phyloP scores from a whole-genome alignment of 2,113 vertebrate genomes.

The Gallinago paraguaiae region DNA sequence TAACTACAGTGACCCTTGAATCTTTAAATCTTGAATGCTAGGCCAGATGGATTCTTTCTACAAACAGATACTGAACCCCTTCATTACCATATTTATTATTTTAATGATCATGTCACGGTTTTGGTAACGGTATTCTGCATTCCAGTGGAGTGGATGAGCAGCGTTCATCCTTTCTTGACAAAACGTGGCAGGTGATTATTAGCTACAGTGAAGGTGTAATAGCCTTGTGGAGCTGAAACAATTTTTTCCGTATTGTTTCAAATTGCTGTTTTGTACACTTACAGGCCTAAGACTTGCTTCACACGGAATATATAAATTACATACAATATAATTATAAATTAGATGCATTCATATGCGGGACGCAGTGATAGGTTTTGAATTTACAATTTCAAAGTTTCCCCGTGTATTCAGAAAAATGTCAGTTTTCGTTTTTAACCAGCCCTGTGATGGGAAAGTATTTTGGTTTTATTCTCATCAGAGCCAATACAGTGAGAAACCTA shows the following conservation, averaged over 20 bases:
- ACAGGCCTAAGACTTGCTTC: slow-evolving; percentile 60
- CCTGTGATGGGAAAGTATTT: slow-evolving; percentile 48
- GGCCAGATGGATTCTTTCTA: slow-evolving; percentile 61
- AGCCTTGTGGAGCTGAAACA: slow-evolving; percentile 52
- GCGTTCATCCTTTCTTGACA: slow-evolving; percentile 58
- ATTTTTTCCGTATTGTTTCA: slow-evolving; percentile 51
- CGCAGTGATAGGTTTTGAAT: slow-evolving; percentile 37
- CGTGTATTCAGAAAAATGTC: slow-evolving; percentile 62
- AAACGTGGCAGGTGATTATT: slow-evolving; percentile 40
- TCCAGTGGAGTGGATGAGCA: slow-evolving; percentile 63
- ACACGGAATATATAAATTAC: slow-evolving; percentile 39
- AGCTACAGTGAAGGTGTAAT: slow-evolving; percentile 37
- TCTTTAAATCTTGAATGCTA: slow-evolving; percentile 66
- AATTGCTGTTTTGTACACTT: slow-evolving; percentile 34
- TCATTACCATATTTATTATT: slow-evolving; percentile 56
- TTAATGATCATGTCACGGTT: slow-evolving; percentile 47
- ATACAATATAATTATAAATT: slow-evolving; percentile 10
- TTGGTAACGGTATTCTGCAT: slow-evolving; percentile 61
- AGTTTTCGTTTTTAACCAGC: slow-evolving; percentile 62
- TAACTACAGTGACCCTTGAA: slow-evolving; percentile 64
- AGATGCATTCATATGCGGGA: slow-evolving; percentile 6
- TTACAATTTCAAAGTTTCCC: slow-evolving; percentile 36
- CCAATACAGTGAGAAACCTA: slow-evolving; percentile 54
- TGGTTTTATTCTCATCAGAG: slow-evolving; percentile 60
- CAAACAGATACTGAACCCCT: slow-evolving; percentile 61